phyloP scores from a whole-genome alignment of 2,113 vertebrate genomes.

The Antechinus stuartii region DNA sequence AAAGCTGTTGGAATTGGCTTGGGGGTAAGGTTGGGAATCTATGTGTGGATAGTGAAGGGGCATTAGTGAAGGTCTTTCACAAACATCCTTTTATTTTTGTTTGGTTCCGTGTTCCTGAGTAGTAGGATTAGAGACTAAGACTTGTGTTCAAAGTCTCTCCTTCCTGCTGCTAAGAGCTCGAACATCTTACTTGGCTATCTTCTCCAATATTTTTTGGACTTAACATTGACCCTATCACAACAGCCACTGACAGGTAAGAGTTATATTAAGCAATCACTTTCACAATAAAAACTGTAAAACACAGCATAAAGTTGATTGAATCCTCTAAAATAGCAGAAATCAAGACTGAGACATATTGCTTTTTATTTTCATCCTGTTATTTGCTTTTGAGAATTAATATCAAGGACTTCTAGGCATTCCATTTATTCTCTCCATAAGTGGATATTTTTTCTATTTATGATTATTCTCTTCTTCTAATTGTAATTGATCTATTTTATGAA shows the following conservation, averaged over 20 bases:
- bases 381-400: not conserved
- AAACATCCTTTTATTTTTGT: slow-evolving; percentile 50
- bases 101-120: slow-evolving; percentile 32
- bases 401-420: not conserved
- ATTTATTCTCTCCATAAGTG: not conserved
- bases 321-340: not conserved
- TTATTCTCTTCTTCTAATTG: not conserved
- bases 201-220: slow-evolving; percentile 24
- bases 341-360: not conserved
- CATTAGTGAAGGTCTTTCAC: slow-evolving; percentile 48
- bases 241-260: not conserved
- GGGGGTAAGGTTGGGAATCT: slow-evolving; percentile 45
- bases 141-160: not conserved
- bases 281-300: not conserved
- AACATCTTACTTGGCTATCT: not conserved
- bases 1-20: slow-evolving; percentile 61
- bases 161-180: not conserved
- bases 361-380: not conserved
- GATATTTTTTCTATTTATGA: not conserved
- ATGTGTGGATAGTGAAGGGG: slow-evolving; percentile 38
- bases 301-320: not conserved
- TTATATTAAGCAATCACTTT: slow-evolving; percentile 2
- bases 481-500: not conserved
- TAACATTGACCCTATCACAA: slow-evolving; percentile 25
- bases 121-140: slow-evolving; percentile 25